Percentiles rank a stretch among this genome's conserved stretches.
phyloP scores from a whole-genome alignment of 92 coral and sea anemone species.

The Palythoa grandis region DNA sequence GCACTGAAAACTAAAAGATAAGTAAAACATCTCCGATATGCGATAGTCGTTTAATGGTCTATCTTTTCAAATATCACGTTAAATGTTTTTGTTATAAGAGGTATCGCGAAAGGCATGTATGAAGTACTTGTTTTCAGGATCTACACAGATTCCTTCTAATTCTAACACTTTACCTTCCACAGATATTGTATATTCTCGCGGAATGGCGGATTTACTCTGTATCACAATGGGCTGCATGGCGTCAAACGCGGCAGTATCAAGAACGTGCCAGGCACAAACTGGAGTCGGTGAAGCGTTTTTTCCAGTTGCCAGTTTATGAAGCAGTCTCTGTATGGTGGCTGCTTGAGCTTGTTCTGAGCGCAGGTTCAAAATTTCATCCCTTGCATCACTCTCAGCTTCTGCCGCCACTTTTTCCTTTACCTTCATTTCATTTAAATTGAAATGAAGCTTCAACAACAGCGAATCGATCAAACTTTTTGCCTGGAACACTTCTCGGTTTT shows the following conservation, averaged over 20 bases:
- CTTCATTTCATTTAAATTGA: too few relatives aligned
- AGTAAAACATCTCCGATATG: too few relatives aligned
- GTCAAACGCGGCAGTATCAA: conserved; percentile 43
- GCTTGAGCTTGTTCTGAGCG: conserved; percentile 43
- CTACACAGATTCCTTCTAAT: too few relatives aligned
- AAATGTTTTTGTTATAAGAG: too few relatives aligned
- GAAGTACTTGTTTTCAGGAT: too few relatives aligned
- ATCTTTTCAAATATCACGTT: too few relatives aligned
- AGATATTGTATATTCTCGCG: conserved; percentile 43
- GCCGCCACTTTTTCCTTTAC: not conserved
- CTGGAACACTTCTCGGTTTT: conserved; percentile 23
- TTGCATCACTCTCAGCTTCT: conserved; percentile 30
- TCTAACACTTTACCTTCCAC: conserved; percentile 52
- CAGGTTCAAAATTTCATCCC: conserved; percentile 34
- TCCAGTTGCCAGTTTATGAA: conserved; percentile 2
- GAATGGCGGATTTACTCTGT: conserved; percentile 34
- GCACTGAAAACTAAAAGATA: too few relatives aligned
- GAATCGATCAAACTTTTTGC: conserved; percentile 49
- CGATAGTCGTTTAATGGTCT: too few relatives aligned
- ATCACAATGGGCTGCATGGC: conserved; percentile 60
- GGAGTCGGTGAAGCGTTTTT: conserved; percentile 8
- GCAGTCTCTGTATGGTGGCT: conserved; percentile 54
- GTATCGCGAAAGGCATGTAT: too few relatives aligned
- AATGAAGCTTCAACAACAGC: conserved; percentile 9
- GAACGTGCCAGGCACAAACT: conserved; percentile 49